Percentiles rank a stretch among this genome's conserved stretches.
Conservation (phyloP, 2,888 invertebrate genomes). For the Leptopilina drosophilae region DNA sequence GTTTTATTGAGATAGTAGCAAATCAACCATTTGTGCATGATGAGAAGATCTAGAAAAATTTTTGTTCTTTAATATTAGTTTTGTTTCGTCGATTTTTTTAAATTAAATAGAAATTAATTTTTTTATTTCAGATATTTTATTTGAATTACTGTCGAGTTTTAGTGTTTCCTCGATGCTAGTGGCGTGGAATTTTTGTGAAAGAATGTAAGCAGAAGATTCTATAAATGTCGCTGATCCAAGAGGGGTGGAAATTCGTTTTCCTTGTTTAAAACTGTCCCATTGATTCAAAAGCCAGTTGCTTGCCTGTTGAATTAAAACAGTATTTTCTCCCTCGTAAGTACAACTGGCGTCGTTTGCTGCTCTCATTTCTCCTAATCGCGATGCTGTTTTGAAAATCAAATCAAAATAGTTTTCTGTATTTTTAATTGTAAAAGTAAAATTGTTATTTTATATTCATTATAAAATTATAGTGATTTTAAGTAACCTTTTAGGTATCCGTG, state of each 20-base stretch:
- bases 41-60: slow-evolving; percentile 80
- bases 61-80: slow-evolving; percentile 16
- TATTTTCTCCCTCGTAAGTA: slow-evolving; percentile 95
- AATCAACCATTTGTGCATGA: slow-evolving; percentile 89
- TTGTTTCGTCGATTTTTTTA: background rate
- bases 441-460: too few relatives aligned
- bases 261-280: slow-evolving; percentile 77
- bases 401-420: background rate
- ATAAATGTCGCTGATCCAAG: slow-evolving; percentile 84
- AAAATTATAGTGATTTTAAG: background rate
- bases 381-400: slow-evolving; percentile 77
- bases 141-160: slow-evolving; percentile 78
- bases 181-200: slow-evolving; percentile 79
- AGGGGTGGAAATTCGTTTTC: slow-evolving; percentile 79
- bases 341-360: slow-evolving; percentile 92
- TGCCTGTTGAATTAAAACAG: slow-evolving; percentile 91
- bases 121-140: background rate
- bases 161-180: slow-evolving; percentile 78
- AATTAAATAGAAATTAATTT: background rate
- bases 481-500: slow-evolving; percentile 91
- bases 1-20: slow-evolving; percentile 86
- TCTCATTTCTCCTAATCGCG: slow-evolving; percentile 86
- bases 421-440: too few relatives aligned
- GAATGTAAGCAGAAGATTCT: slow-evolving; percentile 78
- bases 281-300: slow-evolving; percentile 89